Evolutionary conservation across 2,113 vertebrate genomes (phyloP).

Genomic region (Nerophis lumbriciformis): DNA sequence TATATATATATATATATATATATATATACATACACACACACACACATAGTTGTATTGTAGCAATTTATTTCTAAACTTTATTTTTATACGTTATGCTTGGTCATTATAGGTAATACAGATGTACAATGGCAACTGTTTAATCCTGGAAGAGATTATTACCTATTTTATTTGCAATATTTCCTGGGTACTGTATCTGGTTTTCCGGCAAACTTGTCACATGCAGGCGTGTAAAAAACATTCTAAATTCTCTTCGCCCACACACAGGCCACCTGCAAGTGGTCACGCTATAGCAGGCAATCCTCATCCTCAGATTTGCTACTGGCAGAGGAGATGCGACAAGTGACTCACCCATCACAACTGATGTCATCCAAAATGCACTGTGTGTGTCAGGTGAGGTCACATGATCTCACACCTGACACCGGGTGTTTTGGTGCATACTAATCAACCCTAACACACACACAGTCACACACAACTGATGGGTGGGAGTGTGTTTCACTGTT

Average conservation of each 20-base stretch:
- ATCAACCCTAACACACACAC: neutral
- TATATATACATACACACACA: no score
- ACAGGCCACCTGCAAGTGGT: conserved; percentile 35
- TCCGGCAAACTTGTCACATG: conserved; percentile 1
- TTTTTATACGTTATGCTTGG: no score
- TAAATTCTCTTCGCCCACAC: conserved; percentile 13
- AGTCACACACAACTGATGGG: neutral
- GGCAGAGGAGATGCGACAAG: neutral
- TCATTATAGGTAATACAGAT: no score
- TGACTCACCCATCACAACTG: conserved; percentile 18
- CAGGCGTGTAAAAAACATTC: conserved; percentile 28
- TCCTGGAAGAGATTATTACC: no score
- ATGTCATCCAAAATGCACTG: conserved; percentile 43
- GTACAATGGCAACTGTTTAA: no score
- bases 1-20: no score
- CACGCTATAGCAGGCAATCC: neutral
- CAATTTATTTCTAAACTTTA: no score
- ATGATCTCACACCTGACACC: conserved; percentile 33
- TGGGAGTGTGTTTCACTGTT: neutral
- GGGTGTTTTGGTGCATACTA: neutral
- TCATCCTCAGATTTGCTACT: no score
- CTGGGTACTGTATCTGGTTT: no score
- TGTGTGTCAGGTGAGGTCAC: conserved; percentile 4
- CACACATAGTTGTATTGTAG: no score
- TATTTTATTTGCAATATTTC: no score